Base-by-base conservation (phyloP, 2,888 invertebrate species). In the Brachynemurus nebulosus region DNA sequence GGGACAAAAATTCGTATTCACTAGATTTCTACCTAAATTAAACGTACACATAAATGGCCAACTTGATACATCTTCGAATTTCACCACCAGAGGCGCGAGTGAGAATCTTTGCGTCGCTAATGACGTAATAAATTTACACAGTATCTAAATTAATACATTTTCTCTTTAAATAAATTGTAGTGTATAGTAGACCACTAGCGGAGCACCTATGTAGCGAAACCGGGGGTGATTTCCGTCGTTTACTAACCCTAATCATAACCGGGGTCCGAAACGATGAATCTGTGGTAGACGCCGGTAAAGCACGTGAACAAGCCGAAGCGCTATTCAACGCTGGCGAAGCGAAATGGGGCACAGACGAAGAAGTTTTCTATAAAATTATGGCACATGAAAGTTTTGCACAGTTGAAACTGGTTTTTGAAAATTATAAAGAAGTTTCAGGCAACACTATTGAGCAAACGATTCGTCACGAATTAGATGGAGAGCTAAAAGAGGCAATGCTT, bases 161-260 rank as follows among this genome's bases (percentile, higher is more conserved):
- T 17, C 6, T 14, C 14, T 14, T 37, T 35, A 16, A 14, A 41
- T 41, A 42, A 45, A 40, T 55, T 58, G 3, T 60, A 80, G 80
- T 80, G 59, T 81, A 74, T 58, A 70, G 73, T 49, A 71, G 78
- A 1, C 78, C 78, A 0, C 58, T 85, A 45, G 83, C 81, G 12
- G 77, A 80, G 54, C 82, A 82, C 58, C 74, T 85, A 66, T 76
- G 77, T 57, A 76, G 78, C 38, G 86, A 86, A 64, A 84, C 84
- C 0, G 78, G 80, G 1, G 86, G 86, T 0, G 78, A 84, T 64
- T 81, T 86, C 64, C 72, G 84, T 8, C 72, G 84, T 3, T 68
- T 88, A 36, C 70, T 88, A 16, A 80, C 85, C 0, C 70, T 84
- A 49, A 76, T 83, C 46, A 71, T 79, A 17, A 79, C 78, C 62